Evolutionary conservation across 2,797 vertebrate species (phyloP).

Genomic region (Knipowitschia caucasica): DNA sequence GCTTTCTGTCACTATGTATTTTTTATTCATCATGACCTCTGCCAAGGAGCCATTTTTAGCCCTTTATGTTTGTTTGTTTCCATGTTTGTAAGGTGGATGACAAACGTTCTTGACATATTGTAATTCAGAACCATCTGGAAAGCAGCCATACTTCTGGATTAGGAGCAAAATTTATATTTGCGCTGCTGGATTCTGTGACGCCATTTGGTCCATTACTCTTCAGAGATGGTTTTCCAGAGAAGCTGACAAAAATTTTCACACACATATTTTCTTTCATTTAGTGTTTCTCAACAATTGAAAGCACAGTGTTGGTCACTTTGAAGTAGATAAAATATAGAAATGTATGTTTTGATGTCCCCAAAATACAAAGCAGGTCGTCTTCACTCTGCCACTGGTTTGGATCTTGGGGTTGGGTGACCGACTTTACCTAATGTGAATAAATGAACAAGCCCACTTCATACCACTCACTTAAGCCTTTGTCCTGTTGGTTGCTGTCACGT

Average conservation of each 20-base stretch:
- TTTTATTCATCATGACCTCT: constrained; percentile 11
- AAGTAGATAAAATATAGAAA: neutral
- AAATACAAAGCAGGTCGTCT: too few species aligned
- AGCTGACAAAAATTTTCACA: constrained; percentile 15
- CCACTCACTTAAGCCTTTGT: too few species aligned
- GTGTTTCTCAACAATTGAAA: neutral
- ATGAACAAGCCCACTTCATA: too few species aligned
- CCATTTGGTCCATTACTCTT: constrained; percentile 7
- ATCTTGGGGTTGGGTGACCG: too few species aligned
- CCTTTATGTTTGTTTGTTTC: constrained; percentile 17
- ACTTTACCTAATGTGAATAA: too few species aligned
- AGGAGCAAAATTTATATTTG: constrained; percentile 8
- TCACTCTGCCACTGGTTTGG: too few species aligned
- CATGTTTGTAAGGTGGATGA: constrained; percentile 7
- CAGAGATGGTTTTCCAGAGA: neutral
- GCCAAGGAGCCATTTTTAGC: constrained; percentile 14
- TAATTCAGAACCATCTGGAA: constrained; percentile 7
- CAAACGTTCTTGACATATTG: constrained; percentile 22
- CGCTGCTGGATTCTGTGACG: neutral
- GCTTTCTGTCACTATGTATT: constrained; percentile 12
- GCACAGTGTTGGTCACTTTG: neutral
- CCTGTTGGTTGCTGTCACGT: too few species aligned
- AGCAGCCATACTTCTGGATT: constrained; percentile 5
- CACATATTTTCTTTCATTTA: constrained; percentile 3
- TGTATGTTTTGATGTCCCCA: too few species aligned